phyloP scores from a whole-genome alignment of 2,797 vertebrate species.

The Poliocrania exsul region DNA sequence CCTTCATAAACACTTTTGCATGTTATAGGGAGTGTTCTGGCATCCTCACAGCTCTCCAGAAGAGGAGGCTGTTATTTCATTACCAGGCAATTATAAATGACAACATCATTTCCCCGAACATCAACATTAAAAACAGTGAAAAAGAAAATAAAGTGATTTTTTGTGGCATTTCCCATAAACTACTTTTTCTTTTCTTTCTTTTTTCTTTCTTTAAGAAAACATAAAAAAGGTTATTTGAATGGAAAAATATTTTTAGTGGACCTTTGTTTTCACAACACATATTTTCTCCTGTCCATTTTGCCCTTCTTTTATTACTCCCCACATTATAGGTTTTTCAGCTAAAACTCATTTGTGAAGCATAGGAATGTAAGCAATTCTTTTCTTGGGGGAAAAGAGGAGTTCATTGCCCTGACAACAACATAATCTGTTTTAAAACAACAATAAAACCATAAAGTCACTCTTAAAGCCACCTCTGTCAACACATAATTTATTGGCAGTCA shows the following conservation, averaged over 20 bases:
- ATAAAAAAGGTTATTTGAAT: not conserved
- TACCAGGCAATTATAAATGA: not conserved
- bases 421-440: not conserved
- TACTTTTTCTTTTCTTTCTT: not conserved
- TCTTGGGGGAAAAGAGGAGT: not conserved
- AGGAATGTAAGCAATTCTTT: not conserved
- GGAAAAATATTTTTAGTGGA: not conserved
- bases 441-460: not conserved
- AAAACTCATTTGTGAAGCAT: not conserved
- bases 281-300: not conserved
- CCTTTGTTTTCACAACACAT: not conserved
- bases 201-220: not conserved
- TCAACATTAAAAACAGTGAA: not conserved
- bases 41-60: not conserved
- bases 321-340: not conserved
- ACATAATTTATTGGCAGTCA: conserved; percentile 2
- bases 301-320: not conserved
- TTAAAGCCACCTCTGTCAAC: not conserved
- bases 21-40: not conserved
- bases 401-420: conserved; percentile 2
- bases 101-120: not conserved
- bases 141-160: not conserved
- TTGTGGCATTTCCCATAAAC: not conserved
- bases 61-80: not conserved
- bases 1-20: not conserved